These are phyloP conservation scores for Caenorhabditis inopinata DNA, from an alignment of 1,140 invertebrate species.

Conservation along the genomic window DNA sequence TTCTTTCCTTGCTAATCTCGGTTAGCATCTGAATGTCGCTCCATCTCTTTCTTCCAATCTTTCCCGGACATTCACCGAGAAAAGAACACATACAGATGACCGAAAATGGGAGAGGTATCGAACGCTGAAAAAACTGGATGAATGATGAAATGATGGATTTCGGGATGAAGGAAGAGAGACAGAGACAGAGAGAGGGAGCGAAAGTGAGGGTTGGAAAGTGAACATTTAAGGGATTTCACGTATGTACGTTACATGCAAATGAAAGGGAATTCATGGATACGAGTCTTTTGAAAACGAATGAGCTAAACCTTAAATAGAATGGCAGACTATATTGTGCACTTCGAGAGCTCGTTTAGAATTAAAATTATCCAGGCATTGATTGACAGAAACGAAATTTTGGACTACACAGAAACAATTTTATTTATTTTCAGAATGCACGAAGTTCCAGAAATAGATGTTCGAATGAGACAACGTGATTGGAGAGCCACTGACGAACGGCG, in stretches of 20 bases:
- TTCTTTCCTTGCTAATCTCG: slow-evolving; percentile 21
- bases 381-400: no score
- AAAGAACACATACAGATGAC: not conserved
- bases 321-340: no score
- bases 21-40: no score
- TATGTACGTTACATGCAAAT: no score
- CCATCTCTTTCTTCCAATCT: not conserved
- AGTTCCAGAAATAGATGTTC: slow-evolving; percentile 22
- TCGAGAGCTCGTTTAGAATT: no score
- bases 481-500: not conserved
- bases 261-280: no score
- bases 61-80: not conserved
- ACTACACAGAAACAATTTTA: no score
- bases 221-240: not conserved
- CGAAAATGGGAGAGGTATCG: not conserved
- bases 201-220: not conserved
- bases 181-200: not conserved
- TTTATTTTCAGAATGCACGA: slow-evolving; percentile 10
- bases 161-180: no score
- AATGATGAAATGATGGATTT: not conserved
- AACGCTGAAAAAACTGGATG: slow-evolving; percentile 21
- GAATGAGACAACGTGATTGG: not conserved
- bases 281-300: no score
- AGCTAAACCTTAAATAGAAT: no score
- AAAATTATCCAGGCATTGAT: no score